These are phyloP conservation scores for Sylvilagus bachmani DNA, from an alignment of 2,113 vertebrate genomes.

Conservation along the genomic window DNA sequence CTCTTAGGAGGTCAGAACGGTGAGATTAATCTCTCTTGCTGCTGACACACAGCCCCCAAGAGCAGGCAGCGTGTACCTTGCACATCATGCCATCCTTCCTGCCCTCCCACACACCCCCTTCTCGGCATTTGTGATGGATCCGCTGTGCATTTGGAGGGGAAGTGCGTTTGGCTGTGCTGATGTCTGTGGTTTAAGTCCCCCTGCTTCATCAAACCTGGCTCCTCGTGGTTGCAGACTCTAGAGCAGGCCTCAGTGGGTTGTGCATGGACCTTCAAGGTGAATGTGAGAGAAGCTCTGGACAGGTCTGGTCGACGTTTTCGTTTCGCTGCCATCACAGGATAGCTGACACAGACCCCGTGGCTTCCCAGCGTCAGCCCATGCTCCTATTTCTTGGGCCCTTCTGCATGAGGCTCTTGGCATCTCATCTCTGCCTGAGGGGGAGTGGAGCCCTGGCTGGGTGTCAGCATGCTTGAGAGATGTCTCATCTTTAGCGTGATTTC, in stretches of 20 bases:
- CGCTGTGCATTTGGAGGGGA: background rate
- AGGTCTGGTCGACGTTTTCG: background rate
- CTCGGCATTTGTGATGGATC: background rate
- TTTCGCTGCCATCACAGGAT: background rate
- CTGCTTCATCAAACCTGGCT: conserved; percentile 29
- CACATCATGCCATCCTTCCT: background rate
- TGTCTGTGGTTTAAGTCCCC: conserved; percentile 43
- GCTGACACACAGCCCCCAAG: background rate
- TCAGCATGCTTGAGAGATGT: background rate
- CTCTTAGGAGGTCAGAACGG: background rate
- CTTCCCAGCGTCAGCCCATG: conserved; percentile 40
- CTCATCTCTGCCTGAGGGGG: background rate
- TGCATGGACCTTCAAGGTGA: conserved; percentile 27
- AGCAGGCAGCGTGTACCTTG: background rate
- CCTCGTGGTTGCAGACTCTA: conserved; percentile 13
- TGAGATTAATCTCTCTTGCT: background rate
- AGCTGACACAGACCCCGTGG: conserved; percentile 48
- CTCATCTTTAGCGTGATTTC: background rate
- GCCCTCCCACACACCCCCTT: too few relatives aligned
- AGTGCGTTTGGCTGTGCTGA: conserved; percentile 14
- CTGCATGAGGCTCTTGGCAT: background rate
- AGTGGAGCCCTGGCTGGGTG: conserved; percentile 31
- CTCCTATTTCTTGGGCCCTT: background rate
- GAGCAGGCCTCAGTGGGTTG: background rate
- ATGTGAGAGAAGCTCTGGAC: conserved; percentile 52